Conservation (phyloP, 2,113 vertebrate genomes). For the Muscicapa adusta region DNA sequence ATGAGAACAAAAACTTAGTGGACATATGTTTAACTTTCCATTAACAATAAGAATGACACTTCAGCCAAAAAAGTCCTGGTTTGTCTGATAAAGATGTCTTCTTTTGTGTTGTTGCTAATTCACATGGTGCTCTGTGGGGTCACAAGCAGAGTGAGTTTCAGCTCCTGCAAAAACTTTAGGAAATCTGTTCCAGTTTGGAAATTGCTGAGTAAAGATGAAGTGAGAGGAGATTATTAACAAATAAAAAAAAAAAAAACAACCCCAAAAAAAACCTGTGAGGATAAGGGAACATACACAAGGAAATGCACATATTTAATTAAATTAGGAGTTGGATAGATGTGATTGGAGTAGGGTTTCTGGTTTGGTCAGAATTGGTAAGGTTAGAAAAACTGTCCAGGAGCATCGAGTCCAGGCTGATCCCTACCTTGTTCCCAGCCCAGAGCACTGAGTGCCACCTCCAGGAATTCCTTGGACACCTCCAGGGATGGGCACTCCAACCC, state of each 20-base stretch:
- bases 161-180: not conserved
- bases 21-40: not conserved
- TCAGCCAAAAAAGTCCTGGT: not conserved
- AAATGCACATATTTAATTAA: not conserved
- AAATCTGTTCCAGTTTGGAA: not conserved
- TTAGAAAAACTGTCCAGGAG: not conserved
- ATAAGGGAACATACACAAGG: not conserved
- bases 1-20: not conserved
- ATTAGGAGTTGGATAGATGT: not conserved
- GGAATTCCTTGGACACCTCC: not conserved
- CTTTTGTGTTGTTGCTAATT: not conserved
- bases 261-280: too few species aligned
- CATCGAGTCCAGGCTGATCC: fast-evolving
- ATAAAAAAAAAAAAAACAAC: too few species aligned
- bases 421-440: not conserved
- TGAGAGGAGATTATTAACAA: not conserved
- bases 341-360: not conserved
- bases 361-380: not conserved
- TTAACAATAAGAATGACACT: not conserved
- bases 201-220: not conserved
- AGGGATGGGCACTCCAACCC: not conserved
- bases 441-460: not conserved
- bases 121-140: fast-evolving
- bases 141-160: not conserved
- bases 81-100: not conserved